These are phyloP conservation scores for Bombus waltoni DNA, from an alignment of 1,140 invertebrate genomes.

Conservation along the genomic window DNA sequence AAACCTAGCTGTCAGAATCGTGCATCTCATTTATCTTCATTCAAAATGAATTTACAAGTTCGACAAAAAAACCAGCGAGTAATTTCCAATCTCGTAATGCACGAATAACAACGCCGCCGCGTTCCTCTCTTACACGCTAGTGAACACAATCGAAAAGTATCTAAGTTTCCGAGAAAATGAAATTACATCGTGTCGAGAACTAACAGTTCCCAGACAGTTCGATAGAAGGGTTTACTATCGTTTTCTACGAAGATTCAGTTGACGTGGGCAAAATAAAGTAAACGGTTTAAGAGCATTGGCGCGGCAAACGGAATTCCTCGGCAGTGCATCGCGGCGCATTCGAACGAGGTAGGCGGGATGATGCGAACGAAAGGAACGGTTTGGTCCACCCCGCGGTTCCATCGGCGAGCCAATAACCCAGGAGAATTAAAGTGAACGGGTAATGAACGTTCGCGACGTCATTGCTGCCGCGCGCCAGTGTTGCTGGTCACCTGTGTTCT, in stretches of 20 bases:
- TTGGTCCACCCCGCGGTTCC: slow-evolving; percentile 39
- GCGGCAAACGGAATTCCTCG: slow-evolving; percentile 29
- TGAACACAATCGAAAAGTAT: background rate
- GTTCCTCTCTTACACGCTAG: too few relatives aligned
- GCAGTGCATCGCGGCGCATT: slow-evolving; percentile 17
- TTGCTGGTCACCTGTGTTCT: slow-evolving; percentile 62
- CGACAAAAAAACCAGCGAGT: background rate
- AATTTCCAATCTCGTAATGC: background rate
- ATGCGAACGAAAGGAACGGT: slow-evolving; percentile 49
- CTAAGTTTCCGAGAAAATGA: background rate
- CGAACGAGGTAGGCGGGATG: slow-evolving; percentile 55
- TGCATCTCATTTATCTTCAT: too few relatives aligned
- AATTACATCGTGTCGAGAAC: background rate
- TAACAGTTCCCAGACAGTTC: background rate
- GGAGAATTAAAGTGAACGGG: slow-evolving; percentile 59
- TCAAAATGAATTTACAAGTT: too few relatives aligned
- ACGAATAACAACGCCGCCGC: background rate
- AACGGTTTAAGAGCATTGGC: slow-evolving; percentile 45
- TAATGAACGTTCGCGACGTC: slow-evolving; percentile 45
- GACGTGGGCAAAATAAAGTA: slow-evolving; percentile 31
- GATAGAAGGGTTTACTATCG: slow-evolving; percentile 5
- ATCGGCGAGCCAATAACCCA: slow-evolving; percentile 54
- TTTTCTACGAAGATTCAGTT: slow-evolving; percentile 8
- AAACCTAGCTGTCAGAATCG: too few relatives aligned
- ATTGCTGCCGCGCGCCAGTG: background rate